phyloP scores from a whole-genome alignment of 2,888 invertebrate species.

The Cephus spinipes region DNA sequence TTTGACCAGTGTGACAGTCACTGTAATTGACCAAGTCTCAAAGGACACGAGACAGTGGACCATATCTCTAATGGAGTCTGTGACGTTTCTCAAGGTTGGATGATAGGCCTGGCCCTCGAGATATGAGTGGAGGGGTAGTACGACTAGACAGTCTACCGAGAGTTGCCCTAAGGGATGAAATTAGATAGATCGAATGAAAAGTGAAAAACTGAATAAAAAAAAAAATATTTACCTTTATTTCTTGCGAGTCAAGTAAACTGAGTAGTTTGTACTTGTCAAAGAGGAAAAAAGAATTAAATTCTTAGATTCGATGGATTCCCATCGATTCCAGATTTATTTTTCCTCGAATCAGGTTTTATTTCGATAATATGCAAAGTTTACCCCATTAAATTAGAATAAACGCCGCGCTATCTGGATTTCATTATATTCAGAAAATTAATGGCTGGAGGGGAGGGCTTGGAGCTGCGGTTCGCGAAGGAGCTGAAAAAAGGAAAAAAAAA shows the following conservation, averaged over 20 bases:
- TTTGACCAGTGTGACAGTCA: background rate
- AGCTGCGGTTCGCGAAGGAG: background rate
- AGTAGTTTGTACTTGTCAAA: background rate
- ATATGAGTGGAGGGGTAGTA: background rate
- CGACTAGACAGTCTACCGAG: background rate
- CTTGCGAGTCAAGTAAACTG: background rate
- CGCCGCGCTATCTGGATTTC: slow-evolving; percentile 14
- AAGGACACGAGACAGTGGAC: background rate
- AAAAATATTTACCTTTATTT: background rate
- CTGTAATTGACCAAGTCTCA: background rate
- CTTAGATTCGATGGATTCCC: background rate
- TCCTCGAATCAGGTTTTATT: slow-evolving; percentile 16
- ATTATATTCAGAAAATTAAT: slow-evolving; percentile 11
- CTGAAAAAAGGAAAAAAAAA: background rate
- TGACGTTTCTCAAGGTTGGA: background rate
- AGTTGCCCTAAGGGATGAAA: background rate
- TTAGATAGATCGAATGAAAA: background rate
- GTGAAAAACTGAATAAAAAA: background rate
- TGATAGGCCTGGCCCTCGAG: background rate
- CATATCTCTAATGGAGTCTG: background rate
- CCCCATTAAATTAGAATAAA: slow-evolving; percentile 17
- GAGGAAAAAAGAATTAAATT: background rate
- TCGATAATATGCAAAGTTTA: slow-evolving; percentile 17
- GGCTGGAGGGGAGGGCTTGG: background rate
- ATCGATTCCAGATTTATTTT: slow-evolving; percentile 11